Base-by-base conservation (phyloP, 2,113 vertebrate genomes). In the Sula dactylatra region DNA sequence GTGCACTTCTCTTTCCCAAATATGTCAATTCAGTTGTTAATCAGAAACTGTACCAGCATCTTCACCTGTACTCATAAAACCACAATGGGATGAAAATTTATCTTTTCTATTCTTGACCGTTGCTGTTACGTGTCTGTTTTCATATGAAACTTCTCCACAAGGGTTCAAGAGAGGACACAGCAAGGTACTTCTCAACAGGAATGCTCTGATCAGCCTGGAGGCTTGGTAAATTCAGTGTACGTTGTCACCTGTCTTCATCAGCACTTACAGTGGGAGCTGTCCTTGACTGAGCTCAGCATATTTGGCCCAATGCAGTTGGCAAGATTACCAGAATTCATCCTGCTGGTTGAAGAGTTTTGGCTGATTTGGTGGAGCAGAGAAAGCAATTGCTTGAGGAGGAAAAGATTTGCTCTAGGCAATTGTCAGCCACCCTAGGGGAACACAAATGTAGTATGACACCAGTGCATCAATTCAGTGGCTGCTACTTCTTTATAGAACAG, bases 1-100 rank as follows among this genome's bases (percentile, higher is more conserved):
- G n/a, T n/a, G n/a, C n/a, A n/a, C n/a, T n/a, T n/a, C 31, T 98
- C 97, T 62, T 99, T 98, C 90, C 98, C 98, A 82, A 99, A 98
- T 90, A 99, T 95, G 67, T 98, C 97, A 47, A 82, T 97, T 93
- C 98, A 98, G 71, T 98, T 97, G 62, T 99, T 98, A 55, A 99
- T 99, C 52, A 99, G 98, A 96, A 99, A 98, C 95, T 98, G 97
- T 56, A 99, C 98, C 50, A 99, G 65, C 17, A 90, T 85, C 44
- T 98, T 98, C 71, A 98, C 97, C 99, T 99, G 79, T 47, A 93
- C 70, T 77, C 91, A 70, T 34, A 82, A 93, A 78, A 49, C 9
- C 11, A 62, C 22, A 58, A 38, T 38, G 36, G 44, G 36, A 44
- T 74, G 25, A 76, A 92, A 64, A 58, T 1, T 0, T 59, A 52